These are phyloP conservation scores for Chouioia cunea DNA, from an alignment of 2,888 invertebrate genomes.

Conservation along the genomic window DNA sequence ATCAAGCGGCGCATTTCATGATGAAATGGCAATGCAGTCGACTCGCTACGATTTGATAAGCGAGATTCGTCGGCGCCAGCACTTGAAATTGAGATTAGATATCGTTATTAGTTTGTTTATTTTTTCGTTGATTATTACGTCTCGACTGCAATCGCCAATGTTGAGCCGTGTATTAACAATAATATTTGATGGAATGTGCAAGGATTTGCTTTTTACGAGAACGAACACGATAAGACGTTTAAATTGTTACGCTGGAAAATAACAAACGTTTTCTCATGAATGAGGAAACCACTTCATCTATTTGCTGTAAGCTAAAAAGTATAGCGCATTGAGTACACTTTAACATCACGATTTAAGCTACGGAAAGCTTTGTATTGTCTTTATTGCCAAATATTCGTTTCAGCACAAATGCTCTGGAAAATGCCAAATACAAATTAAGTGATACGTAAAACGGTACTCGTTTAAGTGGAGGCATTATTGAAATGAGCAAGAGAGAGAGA, in stretches of 20 bases:
- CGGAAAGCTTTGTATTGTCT: no score
- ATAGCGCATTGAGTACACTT: no score
- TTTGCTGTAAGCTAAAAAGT: no score
- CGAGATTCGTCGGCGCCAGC: conserved; percentile 3
- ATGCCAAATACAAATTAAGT: conserved; percentile 10
- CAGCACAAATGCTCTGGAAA: conserved; percentile 8
- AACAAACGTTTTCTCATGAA: no score
- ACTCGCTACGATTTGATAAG: conserved; percentile 10
- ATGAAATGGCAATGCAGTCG: conserved; percentile 5
- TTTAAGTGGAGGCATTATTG: conserved; percentile 23
- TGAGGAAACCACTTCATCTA: no score
- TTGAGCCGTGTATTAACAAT: conserved; percentile 14
- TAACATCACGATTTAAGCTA: no score
- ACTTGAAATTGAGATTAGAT: conserved; percentile 19
- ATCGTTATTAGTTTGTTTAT: conserved; percentile 4
- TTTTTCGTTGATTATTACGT: conserved; percentile 9
- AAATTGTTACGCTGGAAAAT: no score
- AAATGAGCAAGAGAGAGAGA: conserved; percentile 11
- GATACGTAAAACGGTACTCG: conserved; percentile 5
- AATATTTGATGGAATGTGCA: background rate
- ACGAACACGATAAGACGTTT: no score
- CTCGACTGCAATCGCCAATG: conserved; percentile 11
- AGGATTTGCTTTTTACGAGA: no score
- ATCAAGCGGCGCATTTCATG: background rate
- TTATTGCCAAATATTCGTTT: conserved; percentile 14